phyloP scores from a whole-genome alignment of 2,113 vertebrate genomes.

The Columba livia region DNA sequence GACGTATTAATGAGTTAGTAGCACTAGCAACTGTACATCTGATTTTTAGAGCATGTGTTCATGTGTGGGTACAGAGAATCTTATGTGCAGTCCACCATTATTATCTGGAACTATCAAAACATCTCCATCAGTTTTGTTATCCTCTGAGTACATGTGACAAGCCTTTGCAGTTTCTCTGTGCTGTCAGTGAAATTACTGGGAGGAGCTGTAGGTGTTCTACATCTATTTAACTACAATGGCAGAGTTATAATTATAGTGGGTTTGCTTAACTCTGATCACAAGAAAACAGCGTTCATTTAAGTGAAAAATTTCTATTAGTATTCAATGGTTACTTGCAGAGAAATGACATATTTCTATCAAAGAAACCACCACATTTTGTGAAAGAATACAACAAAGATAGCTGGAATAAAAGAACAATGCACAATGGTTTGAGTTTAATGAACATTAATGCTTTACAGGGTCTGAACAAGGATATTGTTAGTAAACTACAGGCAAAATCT shows the following conservation, averaged over 20 bases:
- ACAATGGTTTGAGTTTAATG: not conserved
- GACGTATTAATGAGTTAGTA: not conserved
- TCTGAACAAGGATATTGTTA: not conserved
- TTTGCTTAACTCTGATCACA: not conserved
- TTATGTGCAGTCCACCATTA: not conserved
- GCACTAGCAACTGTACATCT: not conserved
- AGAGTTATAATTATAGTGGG: not conserved
- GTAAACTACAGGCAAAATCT: not conserved
- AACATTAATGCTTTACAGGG: not conserved
- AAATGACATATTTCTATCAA: not conserved
- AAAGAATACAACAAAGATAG: not conserved
- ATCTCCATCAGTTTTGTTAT: not conserved
- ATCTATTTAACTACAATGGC: not conserved
- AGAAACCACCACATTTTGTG: not conserved
- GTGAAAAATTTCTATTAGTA: not conserved
- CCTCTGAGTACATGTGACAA: not conserved
- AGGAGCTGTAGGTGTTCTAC: not conserved
- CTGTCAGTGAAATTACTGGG: not conserved
- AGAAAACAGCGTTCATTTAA: not conserved
- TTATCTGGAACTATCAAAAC: not conserved
- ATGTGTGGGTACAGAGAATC: not conserved
- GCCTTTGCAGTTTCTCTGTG: not conserved
- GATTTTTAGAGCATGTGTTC: not conserved
- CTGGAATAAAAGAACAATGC: not conserved
- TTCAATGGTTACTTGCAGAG: not conserved